Evolutionary conservation across 2,797 vertebrate genomes (phyloP), one percentile per base, ranked within the genome.

Genomic region (Platyrinchus mystaceus): DNA sequence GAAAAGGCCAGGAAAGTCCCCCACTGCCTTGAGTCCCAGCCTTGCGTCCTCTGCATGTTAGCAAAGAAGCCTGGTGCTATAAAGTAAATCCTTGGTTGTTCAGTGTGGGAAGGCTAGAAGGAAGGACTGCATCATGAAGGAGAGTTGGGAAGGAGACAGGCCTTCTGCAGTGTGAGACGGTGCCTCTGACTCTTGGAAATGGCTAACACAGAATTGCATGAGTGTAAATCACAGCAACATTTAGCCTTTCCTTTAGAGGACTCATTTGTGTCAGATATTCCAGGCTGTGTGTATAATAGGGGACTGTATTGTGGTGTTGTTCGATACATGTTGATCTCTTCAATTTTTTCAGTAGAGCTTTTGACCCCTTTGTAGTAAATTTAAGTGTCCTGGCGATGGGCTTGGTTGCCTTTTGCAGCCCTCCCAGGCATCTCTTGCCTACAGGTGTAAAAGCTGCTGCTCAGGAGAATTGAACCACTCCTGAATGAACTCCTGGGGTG

Each of bases 201-300:
- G 24, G 17, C 39, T n/a, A n/a, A 1, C 1, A 1, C 30, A 30
- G 9, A 7, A 1, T 14, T 50, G 15, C 14, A 5, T 8, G 36
- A 6, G 16, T n/a, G 18, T 36, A 58, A n/a, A 32, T 50, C 49
- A 10, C 0, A 1, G 22, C 26, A 46, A 6, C 1, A 1, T 59
- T 77, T 19, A 36, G 41, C 43, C 26, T 26, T 46, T n/a, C 23
- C 26, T 62, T 71, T 37, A 10, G 43, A 53, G 24, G 21, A 49
- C 34, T 27, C 7, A 3, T 17, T 75, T 34, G 14, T 44, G 63
- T 53, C 53, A 70, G 27, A 0, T 63, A 49, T 86, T 60, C 19
- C 7, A 59, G 53, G 41, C 50, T 71, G 5, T 1, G 0, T 19
- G 9, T 78, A 6, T 16, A 36, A 7, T 1, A 39, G 24, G 36